Evolutionary conservation across 1,140 invertebrate species (phyloP), one percentile per base, ranked within the genome.

Genomic region (Aphaenogaster floridana): DNA sequence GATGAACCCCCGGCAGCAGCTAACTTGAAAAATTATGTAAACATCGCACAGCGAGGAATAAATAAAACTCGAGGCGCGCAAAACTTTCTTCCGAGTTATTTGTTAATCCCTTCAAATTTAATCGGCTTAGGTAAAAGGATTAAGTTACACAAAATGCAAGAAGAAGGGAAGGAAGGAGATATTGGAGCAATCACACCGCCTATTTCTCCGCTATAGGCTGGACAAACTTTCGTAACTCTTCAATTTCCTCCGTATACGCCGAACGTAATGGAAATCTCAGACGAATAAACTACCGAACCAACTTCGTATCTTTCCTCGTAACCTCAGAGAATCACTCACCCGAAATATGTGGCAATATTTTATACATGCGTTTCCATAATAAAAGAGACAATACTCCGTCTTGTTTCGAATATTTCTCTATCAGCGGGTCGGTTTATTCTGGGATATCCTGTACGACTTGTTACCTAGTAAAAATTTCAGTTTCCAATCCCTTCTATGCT

Each of bases 21-120:
- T 42, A 34, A 80, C 45, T 57, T 81, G 17, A 69, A 54, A 80
- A 45, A 63, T 21, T 64, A 28, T 28, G 39, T 34, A 45, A 69
- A 52, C 48, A 48, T 50, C 3, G n/a, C n/a, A 50, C 34, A 45
- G 36, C 4, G 21, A 42, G 39, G 15, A 71, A 28, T 57, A 71
- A 42, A 81, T 64, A 45, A 68, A 54, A 39, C 50, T 72, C 50
- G 34, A n/a, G 21, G 9, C 9, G 28, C 69, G 17, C 8, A 15
- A 54, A 54, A 81, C 36, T 81, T 36, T 71, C 13, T 21, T 6
- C 8, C 11, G n/a, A 71, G 15, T 42, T 71, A 71, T 69, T 71
- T 69, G 8, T 81, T 71, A 81, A 81, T 42, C 42, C 48, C 28
- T 68, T 42, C 48, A 45, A 69, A 69, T 71, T 71, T 69, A 81